phyloP scores from a whole-genome alignment of 2,888 invertebrate genomes.

The Dicyrtoma fusca region DNA sequence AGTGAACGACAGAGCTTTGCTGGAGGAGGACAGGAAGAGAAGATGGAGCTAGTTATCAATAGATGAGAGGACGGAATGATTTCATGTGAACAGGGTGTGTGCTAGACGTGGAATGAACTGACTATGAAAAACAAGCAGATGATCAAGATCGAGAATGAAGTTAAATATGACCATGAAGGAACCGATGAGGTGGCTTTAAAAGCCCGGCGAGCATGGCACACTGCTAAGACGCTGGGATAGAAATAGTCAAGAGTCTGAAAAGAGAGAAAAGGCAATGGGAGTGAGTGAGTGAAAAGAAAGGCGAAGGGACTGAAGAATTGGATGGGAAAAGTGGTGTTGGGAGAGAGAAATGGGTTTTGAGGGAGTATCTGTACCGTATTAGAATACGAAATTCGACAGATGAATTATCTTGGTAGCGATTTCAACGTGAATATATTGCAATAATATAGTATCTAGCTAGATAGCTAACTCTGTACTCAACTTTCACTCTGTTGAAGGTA shows the following conservation, averaged over 20 bases:
- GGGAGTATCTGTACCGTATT: conserved; percentile 45
- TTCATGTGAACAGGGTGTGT: background rate
- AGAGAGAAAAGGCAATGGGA: conserved; percentile 4
- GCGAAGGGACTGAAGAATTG: conserved; percentile 13
- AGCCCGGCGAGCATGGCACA: no score
- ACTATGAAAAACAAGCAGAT: background rate
- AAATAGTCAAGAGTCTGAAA: background rate
- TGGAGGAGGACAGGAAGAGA: conserved; percentile 6
- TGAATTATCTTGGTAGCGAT: conserved; percentile 44
- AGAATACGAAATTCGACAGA: conserved; percentile 50
- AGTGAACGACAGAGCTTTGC: background rate
- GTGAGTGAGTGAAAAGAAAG: conserved; percentile 18
- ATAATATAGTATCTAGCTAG: conserved; percentile 18
- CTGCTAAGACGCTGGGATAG: background rate
- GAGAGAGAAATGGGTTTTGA: conserved; percentile 34
- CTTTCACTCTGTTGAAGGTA: no score
- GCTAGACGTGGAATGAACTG: background rate
- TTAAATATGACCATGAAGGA: background rate
- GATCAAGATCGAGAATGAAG: background rate
- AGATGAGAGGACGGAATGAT: conserved; percentile 23
- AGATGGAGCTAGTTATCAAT: conserved; percentile 32
- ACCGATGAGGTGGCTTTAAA: background rate
- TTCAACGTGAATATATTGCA: conserved; percentile 39
- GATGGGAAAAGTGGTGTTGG: conserved; percentile 15
- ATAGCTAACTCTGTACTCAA: background rate